Percentiles rank a stretch among this genome's conserved stretches.
Evolutionary conservation across 2,888 invertebrate species (phyloP).

Genomic region (Acanthoscelides obtectus): DNA sequence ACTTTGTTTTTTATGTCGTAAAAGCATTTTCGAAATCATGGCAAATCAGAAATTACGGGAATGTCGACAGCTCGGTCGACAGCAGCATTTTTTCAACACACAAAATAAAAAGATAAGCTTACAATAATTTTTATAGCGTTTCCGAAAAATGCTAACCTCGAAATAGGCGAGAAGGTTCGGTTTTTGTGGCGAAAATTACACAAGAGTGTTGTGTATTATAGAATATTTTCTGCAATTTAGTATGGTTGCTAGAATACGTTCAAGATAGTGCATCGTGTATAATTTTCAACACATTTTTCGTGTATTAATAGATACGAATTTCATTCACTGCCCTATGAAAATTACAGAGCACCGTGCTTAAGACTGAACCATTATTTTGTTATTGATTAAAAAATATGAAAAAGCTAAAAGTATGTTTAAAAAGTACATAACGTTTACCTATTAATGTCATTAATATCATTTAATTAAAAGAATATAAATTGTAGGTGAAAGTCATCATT

Average conservation of each 20-base stretch:
- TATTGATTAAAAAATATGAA: too few species aligned
- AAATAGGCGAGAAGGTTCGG: background rate
- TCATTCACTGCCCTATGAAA: too few species aligned
- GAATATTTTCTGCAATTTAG: background rate
- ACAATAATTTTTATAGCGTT: background rate
- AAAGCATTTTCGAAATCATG: background rate
- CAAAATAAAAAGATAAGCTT: background rate
- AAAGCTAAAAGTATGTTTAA: too few species aligned
- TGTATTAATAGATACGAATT: too few species aligned
- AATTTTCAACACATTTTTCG: background rate
- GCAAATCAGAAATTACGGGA: background rate
- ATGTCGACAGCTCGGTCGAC: too few species aligned
- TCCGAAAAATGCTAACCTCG: background rate
- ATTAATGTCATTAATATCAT: too few species aligned
- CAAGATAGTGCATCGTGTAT: background rate
- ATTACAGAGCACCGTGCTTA: too few species aligned
- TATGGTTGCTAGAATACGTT: background rate
- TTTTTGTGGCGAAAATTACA: background rate
- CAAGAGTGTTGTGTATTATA: background rate
- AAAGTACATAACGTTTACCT: too few species aligned
- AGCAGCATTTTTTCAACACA: background rate
- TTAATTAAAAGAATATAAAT: too few species aligned
- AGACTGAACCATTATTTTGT: too few species aligned
- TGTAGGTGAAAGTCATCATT: too few species aligned
- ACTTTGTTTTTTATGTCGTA: background rate